Evolutionary conservation across 1,140 invertebrate genomes (phyloP).

Genomic region (Riptortus pedestris): DNA sequence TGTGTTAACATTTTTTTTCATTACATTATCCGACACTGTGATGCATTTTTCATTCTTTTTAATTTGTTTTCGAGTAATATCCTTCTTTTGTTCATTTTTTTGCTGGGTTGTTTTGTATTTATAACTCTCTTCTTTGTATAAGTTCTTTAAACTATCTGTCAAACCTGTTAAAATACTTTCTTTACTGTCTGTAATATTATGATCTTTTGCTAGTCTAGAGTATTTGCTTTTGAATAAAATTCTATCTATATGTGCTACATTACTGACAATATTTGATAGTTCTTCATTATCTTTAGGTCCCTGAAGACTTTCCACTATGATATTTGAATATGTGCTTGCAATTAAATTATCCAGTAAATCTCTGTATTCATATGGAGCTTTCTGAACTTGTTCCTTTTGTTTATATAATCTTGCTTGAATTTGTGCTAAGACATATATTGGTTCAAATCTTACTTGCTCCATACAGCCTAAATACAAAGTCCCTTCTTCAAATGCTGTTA

Average conservation of each 20-base stretch:
- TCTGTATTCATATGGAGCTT: not conserved
- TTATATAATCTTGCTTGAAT: constrained; percentile 1
- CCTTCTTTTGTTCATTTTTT: too few relatives aligned
- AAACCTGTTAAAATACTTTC: not conserved
- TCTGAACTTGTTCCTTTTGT: not conserved
- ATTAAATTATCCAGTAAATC: not conserved
- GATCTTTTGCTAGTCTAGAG: not conserved
- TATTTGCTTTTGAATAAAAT: not conserved
- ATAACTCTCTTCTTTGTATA: not conserved
- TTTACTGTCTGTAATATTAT: not conserved
- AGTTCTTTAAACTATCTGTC: not conserved
- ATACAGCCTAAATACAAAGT: not conserved
- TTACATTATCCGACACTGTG: too few relatives aligned
- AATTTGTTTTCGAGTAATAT: too few relatives aligned
- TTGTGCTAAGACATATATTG: constrained; percentile 5
- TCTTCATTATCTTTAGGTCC: not conserved
- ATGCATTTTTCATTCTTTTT: too few relatives aligned
- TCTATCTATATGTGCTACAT: not conserved
- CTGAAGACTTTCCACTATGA: not conserved
- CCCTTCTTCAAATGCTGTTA: not conserved
- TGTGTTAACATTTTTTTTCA: too few relatives aligned
- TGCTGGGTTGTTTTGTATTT: too few relatives aligned
- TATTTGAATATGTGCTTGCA: not conserved
- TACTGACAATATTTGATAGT: not conserved
- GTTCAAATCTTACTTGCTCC: not conserved